A percentile compares a stretch with the other conserved stretches of the same genome.
Evolutionary conservation across 2,888 invertebrate species (phyloP).

Genomic region (Exephanes ischioxanthus): DNA sequence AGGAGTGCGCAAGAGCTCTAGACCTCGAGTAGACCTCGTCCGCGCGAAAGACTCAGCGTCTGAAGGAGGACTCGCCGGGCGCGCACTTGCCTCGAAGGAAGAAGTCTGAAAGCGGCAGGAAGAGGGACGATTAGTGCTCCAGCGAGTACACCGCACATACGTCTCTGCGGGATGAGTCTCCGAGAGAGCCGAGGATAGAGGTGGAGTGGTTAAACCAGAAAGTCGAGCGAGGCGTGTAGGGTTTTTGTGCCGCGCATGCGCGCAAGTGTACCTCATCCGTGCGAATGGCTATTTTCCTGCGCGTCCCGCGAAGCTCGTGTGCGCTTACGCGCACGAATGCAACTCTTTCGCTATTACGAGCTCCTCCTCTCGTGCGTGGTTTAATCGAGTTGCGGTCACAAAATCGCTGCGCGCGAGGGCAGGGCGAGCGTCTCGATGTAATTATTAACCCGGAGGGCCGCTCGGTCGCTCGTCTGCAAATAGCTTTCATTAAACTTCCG

Average conservation of each 20-base stretch:
- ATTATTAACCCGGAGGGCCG: conserved; percentile 44
- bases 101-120: conserved; percentile 58
- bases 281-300: conserved; percentile 9
- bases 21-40: conserved; percentile 8
- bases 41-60: not conserved
- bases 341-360: conserved; percentile 36
- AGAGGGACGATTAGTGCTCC: conserved; percentile 45
- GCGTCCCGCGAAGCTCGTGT: not conserved
- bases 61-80: conserved; percentile 5
- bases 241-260: conserved; percentile 55
- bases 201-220: conserved; percentile 79
- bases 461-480: conserved; percentile 36
- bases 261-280: conserved; percentile 37
- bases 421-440: conserved; percentile 35
- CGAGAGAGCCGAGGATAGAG: conserved; percentile 67
- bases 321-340: not conserved
- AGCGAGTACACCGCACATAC: conserved; percentile 20
- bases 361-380: conserved; percentile 23
- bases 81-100: conserved; percentile 68
- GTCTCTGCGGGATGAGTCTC: not conserved
- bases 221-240: conserved; percentile 75
- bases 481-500: conserved; percentile 58
- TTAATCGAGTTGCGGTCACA: conserved; percentile 59
- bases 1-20: not conserved
- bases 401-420: conserved; percentile 28